Evolutionary conservation across 1,140 invertebrate species (phyloP).

Genomic region (Zelostemma sp.): DNA sequence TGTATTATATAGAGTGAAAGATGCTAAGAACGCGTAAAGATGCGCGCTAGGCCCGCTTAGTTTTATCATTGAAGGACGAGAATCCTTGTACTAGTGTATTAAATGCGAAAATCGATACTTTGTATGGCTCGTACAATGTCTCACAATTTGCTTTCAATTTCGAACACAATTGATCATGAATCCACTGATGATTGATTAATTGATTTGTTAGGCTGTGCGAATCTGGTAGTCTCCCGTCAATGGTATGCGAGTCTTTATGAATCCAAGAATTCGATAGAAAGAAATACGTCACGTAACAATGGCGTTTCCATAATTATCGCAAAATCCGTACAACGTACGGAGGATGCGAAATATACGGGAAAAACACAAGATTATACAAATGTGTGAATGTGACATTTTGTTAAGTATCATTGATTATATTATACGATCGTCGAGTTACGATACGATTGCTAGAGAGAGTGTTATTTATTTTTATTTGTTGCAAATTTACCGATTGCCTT

Average conservation of each 20-base stretch:
- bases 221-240: conserved; percentile 64
- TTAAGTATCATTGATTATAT: conserved; percentile 66
- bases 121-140: conserved; percentile 37
- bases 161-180: conserved; percentile 45
- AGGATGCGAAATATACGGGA: conserved; percentile 16
- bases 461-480: conserved; percentile 73
- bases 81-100: conserved; percentile 22
- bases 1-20: conserved; percentile 58
- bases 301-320: conserved; percentile 28
- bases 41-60: conserved; percentile 48
- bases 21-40: conserved; percentile 35
- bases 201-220: conserved; percentile 66
- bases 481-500: conserved; percentile 72
- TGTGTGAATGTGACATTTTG: conserved; percentile 55
- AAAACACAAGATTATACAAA: conserved; percentile 45
- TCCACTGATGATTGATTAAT: conserved; percentile 55
- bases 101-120: conserved; percentile 20
- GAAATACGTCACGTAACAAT: conserved; percentile 11
- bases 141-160: conserved; percentile 34
- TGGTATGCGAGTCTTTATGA: conserved; percentile 51
- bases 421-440: conserved; percentile 64
- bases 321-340: conserved; percentile 20
- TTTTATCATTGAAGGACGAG: neutral
- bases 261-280: conserved; percentile 36
- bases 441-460: conserved; percentile 69